Conservation (phyloP, 2,113 vertebrate species). For the Syngnathus scovelli region DNA sequence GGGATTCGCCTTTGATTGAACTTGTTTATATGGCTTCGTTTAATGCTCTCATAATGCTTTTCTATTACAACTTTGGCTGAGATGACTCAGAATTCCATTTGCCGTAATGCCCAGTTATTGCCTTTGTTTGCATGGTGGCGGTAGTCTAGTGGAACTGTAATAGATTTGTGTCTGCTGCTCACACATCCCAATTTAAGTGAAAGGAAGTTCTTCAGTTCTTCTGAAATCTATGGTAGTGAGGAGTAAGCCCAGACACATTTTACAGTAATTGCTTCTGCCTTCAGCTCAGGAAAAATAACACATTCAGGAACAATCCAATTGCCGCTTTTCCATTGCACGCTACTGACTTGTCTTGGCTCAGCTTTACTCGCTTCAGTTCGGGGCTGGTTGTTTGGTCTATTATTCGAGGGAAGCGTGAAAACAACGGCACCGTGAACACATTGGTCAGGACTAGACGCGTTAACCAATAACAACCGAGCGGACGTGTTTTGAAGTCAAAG, state of each 20-base stretch:
- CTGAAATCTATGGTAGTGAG: slow-evolving; percentile 25
- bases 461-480: not conserved
- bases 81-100: slow-evolving; percentile 50
- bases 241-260: slow-evolving; percentile 15
- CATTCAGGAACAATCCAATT: not conserved
- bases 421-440: not conserved
- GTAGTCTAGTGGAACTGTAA: slow-evolving; percentile 39
- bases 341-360: not conserved
- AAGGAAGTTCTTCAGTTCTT: slow-evolving; percentile 11
- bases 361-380: not conserved
- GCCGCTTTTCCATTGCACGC: not conserved
- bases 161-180: slow-evolving; percentile 47
- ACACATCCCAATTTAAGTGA: slow-evolving; percentile 42
- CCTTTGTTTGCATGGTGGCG: slow-evolving; percentile 51
- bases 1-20: slow-evolving; percentile 47
- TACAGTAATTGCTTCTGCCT: slow-evolving; percentile 1
- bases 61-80: slow-evolving; percentile 44
- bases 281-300: not conserved
- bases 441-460: not conserved
- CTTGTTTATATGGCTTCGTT: slow-evolving; percentile 43
- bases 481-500: not conserved
- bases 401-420: not conserved
- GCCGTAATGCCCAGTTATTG: slow-evolving; percentile 45
- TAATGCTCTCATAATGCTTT: slow-evolving; percentile 46
- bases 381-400: not conserved